Percentiles rank a stretch among this genome's conserved stretches.
Conservation (phyloP, 2,113 vertebrate species). For the Gadus chalcogrammus region DNA sequence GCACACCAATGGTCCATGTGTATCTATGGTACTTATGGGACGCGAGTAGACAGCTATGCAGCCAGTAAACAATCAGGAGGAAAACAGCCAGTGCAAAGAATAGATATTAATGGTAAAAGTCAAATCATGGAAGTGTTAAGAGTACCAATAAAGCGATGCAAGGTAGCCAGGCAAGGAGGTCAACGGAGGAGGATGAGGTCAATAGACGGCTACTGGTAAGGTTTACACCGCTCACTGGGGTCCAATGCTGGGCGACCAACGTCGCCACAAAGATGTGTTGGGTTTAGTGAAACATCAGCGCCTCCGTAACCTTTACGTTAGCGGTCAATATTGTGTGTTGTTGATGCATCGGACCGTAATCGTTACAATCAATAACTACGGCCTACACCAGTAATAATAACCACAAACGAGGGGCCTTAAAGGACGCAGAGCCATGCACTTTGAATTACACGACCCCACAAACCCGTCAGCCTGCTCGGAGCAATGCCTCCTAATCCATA, state of each 20-base stretch:
- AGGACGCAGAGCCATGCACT: conserved; percentile 58
- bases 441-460: conserved; percentile 1
- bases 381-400: conserved; percentile 17
- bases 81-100: conserved; percentile 42
- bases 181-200: conserved; percentile 40
- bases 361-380: conserved; percentile 20
- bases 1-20: conserved; percentile 1
- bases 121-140: neutral
- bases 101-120: conserved; percentile 10
- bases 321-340: neutral
- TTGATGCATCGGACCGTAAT: conserved; percentile 35
- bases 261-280: conserved; percentile 25
- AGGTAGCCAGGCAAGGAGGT: conserved; percentile 36
- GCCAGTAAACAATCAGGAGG: conserved; percentile 36
- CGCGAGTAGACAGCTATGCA: conserved; percentile 19
- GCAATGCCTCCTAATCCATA: conserved; percentile 29
- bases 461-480: conserved; percentile 30
- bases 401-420: conserved; percentile 43
- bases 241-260: neutral
- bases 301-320: neutral
- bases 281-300: neutral
- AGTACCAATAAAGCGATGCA: conserved; percentile 23
- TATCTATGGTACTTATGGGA: conserved; percentile 23
- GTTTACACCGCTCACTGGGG: conserved; percentile 23
- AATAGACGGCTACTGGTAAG: conserved; percentile 21